A percentile compares a stretch with the other conserved stretches of the same genome.
These are phyloP conservation scores for Larimichthys crocea DNA, from an alignment of 2,113 vertebrate genomes.

Conservation along the genomic window DNA sequence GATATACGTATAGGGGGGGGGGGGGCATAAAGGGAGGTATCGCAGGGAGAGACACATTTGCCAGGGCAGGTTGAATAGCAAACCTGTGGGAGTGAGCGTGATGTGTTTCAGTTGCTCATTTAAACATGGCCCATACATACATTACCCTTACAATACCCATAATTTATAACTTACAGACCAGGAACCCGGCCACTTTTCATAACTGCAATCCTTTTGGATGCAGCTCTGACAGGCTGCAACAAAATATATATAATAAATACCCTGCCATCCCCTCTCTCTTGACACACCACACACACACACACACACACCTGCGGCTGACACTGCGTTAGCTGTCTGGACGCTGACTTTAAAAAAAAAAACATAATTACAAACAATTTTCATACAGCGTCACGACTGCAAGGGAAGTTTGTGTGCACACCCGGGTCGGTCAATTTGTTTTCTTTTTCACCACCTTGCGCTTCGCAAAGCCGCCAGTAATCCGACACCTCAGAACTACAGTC, in stretches of 20 bases:
- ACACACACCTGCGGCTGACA: too few relatives aligned
- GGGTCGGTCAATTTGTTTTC: constrained; percentile 46
- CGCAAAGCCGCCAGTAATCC: constrained; percentile 6
- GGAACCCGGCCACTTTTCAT: constrained; percentile 72
- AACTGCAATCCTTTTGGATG: constrained; percentile 58
- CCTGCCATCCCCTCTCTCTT: constrained; percentile 7
- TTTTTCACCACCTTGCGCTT: neutral
- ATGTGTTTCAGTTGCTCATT: constrained; percentile 80
- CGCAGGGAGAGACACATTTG: constrained; percentile 25
- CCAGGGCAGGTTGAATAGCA: constrained; percentile 56
- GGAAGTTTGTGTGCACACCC: constrained; percentile 35
- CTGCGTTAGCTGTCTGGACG: constrained; percentile 13
- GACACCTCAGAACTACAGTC: constrained; percentile 27
- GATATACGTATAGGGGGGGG: constrained; percentile 19
- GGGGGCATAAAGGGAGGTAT: constrained; percentile 1
- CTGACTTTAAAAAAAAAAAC: neutral
- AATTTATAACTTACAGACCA: constrained; percentile 79
- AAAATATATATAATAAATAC: constrained; percentile 72
- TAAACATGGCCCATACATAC: constrained; percentile 76
- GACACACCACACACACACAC: neutral
- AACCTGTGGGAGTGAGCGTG: constrained; percentile 66
- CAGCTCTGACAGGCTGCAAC: constrained; percentile 73
- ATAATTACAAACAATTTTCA: constrained; percentile 66
- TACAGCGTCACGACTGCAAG: constrained; percentile 26
- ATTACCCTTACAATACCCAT: constrained; percentile 79